Evolutionary conservation across 2,113 vertebrate species (phyloP).

Genomic region (Stigmatopora argus): DNA sequence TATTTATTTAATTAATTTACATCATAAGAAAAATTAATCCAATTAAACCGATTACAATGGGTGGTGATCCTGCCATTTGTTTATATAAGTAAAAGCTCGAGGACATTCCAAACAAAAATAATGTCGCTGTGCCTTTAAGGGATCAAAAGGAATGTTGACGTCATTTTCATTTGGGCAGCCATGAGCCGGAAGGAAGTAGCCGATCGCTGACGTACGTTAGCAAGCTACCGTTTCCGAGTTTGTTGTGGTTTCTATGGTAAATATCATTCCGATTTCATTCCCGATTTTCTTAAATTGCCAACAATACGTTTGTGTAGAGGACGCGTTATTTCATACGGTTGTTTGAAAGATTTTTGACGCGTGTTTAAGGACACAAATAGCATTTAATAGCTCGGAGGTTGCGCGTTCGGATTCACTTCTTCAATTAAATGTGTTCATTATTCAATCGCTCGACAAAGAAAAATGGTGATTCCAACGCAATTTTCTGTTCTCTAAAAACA

Average conservation of each 20-base stretch:
- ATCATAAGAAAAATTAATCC: too few relatives aligned
- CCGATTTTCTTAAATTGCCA: fast-evolving
- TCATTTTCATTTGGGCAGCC: constrained; percentile 49
- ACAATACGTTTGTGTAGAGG: fast-evolving
- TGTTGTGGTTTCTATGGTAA: constrained; percentile 75
- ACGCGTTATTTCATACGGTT: fast-evolving
- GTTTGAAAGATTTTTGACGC: background rate
- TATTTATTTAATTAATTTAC: too few relatives aligned
- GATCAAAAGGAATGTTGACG: constrained; percentile 24
- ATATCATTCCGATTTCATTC: constrained; percentile 16
- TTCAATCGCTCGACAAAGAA: background rate
- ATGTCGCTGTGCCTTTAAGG: constrained; percentile 41
- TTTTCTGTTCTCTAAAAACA: background rate
- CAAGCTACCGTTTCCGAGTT: constrained; percentile 53
- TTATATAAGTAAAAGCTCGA: background rate
- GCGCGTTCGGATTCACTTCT: constrained; percentile 12
- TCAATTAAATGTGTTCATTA: constrained; percentile 13
- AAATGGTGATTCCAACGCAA: background rate
- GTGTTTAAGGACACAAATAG: background rate
- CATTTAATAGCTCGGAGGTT: constrained; percentile 18
- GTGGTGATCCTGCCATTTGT: background rate
- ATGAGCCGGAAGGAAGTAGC: constrained; percentile 60
- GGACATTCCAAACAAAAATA: background rate
- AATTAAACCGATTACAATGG: too few relatives aligned
- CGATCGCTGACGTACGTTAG: constrained; percentile 64